Conservation (phyloP, 2,888 invertebrate species). For the Dorcus hopei region DNA sequence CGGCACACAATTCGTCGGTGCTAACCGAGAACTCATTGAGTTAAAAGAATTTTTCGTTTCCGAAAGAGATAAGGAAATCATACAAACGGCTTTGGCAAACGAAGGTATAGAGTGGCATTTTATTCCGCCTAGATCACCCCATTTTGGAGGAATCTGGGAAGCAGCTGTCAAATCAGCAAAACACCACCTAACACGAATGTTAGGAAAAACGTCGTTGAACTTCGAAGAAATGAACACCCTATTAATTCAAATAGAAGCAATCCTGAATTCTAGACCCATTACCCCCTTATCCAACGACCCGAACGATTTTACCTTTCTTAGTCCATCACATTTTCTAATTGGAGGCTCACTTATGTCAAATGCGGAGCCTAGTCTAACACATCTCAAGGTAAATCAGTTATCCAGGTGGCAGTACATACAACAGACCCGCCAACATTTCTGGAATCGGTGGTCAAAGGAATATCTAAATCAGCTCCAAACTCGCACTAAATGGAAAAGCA, state of each 20-base stretch:
- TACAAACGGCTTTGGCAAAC: not conserved
- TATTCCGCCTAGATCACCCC: conserved; percentile 24
- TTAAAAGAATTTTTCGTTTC: not conserved
- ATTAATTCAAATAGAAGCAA: conserved; percentile 31
- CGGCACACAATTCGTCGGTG: conserved; percentile 37
- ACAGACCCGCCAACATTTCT: conserved; percentile 1
- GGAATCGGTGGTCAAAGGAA: conserved; percentile 16
- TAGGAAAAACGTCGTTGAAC: conserved; percentile 24
- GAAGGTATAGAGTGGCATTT: not conserved
- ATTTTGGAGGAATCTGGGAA: conserved; percentile 6
- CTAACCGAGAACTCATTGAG: conserved; percentile 24
- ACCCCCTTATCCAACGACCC: conserved; percentile 26
- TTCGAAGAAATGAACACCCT: conserved; percentile 33
- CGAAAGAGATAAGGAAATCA: not conserved
- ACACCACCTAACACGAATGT: conserved; percentile 24
- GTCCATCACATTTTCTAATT: conserved; percentile 28
- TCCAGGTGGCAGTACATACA: conserved; percentile 24
- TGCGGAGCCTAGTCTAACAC: conserved; percentile 17
- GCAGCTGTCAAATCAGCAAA: conserved; percentile 32
- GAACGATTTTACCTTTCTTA: conserved; percentile 16
- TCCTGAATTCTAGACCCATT: conserved; percentile 33
- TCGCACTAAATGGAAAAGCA: conserved; percentile 8
- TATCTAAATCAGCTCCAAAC: conserved; percentile 11
- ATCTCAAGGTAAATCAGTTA: conserved; percentile 12
- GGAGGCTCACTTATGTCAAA: conserved; percentile 22